These are phyloP conservation scores for Sebastes jordani DNA, from an alignment of 2,797 vertebrate genomes.

Conservation along the genomic window DNA sequence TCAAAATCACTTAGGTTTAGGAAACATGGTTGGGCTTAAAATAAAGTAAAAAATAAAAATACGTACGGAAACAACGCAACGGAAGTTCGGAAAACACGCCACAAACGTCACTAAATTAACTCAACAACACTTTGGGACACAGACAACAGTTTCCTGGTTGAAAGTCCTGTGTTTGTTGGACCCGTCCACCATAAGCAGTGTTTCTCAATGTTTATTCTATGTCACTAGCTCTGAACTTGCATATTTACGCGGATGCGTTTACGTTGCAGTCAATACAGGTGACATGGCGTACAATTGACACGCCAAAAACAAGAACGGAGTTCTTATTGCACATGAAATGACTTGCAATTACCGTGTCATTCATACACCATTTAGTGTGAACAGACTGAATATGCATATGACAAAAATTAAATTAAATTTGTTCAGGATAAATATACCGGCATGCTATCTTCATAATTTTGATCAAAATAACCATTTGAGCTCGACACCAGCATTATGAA, in stretches of 20 bases:
- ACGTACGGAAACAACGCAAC: too few species aligned
- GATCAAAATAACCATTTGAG: background rate
- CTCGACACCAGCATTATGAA: background rate
- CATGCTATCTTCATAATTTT: background rate
- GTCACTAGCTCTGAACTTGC: background rate
- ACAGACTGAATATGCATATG: background rate
- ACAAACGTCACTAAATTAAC: too few species aligned
- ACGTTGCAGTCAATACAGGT: background rate
- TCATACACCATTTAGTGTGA: too few species aligned
- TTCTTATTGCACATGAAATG: background rate
- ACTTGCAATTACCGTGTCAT: background rate
- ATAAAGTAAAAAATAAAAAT: too few species aligned
- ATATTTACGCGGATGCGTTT: background rate
- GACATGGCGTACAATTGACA: background rate
- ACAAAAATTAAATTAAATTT: background rate
- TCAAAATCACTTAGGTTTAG: background rate
- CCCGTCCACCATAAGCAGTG: too few species aligned
- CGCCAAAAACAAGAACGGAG: background rate
- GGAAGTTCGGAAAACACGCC: too few species aligned
- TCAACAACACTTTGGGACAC: too few species aligned
- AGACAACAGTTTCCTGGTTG: too few species aligned
- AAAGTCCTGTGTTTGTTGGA: too few species aligned
- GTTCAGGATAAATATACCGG: background rate
- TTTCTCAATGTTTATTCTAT: background rate
- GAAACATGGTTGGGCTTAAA: background rate